Base-by-base conservation (phyloP, 35 echinoderm and acorn worm genomes). In the Patiria miniata region DNA sequence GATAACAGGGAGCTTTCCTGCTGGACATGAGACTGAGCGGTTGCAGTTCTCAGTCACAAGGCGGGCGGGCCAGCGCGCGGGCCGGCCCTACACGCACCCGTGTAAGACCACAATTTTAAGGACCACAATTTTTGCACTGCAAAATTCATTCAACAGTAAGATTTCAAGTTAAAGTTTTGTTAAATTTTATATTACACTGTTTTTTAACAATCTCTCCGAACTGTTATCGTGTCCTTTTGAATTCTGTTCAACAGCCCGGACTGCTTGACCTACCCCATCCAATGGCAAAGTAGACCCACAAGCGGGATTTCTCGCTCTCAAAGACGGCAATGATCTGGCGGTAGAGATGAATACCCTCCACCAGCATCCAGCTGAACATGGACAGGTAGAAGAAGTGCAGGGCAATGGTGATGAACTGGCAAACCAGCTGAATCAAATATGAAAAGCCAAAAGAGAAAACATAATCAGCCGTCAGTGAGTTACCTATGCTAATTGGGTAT, bases 321-420 rank as follows among this genome's bases (percentile, higher is more conserved):
- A 97, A 97, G 0, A 97, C 95, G 1, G 52, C 88, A 77, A 97
- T 90, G 47, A 97, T 87, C 81, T 93, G 92, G 19, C 91, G 57
- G 60, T 97, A 97, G 65, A 97, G 88, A 83, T 97, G 95, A 54
- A 97, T 73, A 23, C 91, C 95, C 83, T 97, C 95, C 33, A 90
- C 88, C 36, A 97, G 77, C 95, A 97, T 97, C 95, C 95, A 93
- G 68, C 83, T 79, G 53, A 97, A 91, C 7, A 92, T 85, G 17
- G 95, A 80, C 40, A 77, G 58, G 59, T 87, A 93, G 21, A 93
- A 88, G 61, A 93, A 93, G 17, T 97, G 95, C 0, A 97, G 52
- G 2, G 87, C 44, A 56, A 91, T 61, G 5, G 88, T 88, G 39
- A 90, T 82, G 37, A 58, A 30, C 26, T 86, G 86, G 57, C 91